phyloP scores from a whole-genome alignment of 2,888 invertebrate genomes.

The Drosophila peninsularis region DNA sequence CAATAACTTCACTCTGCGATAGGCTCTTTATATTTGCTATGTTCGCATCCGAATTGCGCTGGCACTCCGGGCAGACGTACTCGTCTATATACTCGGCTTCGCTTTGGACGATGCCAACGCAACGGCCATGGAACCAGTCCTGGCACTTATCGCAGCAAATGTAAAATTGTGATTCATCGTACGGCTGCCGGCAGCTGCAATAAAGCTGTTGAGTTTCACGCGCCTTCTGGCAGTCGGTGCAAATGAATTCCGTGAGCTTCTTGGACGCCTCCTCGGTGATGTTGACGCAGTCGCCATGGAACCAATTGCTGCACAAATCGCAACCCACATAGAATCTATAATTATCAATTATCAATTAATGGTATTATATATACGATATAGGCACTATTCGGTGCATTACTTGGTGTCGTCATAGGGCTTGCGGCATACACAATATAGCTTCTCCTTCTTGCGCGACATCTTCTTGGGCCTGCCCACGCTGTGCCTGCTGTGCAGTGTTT shows the following conservation, averaged over 20 bases:
- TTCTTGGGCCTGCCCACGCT: slow-evolving; percentile 64
- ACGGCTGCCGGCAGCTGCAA: slow-evolving; percentile 97
- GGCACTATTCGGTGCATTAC: slow-evolving; percentile 84
- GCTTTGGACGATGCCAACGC: slow-evolving; percentile 96
- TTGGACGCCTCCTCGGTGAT: slow-evolving; percentile 96
- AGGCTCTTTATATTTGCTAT: slow-evolving; percentile 95
- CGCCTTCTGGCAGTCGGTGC: slow-evolving; percentile 93
- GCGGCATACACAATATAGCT: slow-evolving; percentile 95
- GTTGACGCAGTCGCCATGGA: slow-evolving; percentile 98
- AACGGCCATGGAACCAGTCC: slow-evolving; percentile 99
- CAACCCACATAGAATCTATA: slow-evolving; percentile 97
- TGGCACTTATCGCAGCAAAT: slow-evolving; percentile 99
- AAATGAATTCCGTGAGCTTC: slow-evolving; percentile 94
- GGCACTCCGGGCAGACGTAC: slow-evolving; percentile 98
- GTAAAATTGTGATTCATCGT: slow-evolving; percentile 99
- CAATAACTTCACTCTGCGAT: slow-evolving; percentile 91
- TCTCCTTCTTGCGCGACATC: slow-evolving; percentile 88
- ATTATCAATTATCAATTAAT: slow-evolving; percentile 11
- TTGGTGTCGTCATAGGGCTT: slow-evolving; percentile 98
- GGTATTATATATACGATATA: too few species aligned
- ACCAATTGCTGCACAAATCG: slow-evolving; percentile 99
- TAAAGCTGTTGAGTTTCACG: slow-evolving; percentile 96
- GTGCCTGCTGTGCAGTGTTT: slow-evolving; percentile 40
- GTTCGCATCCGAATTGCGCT: slow-evolving; percentile 94
- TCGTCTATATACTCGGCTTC: slow-evolving; percentile 98